Conservation (phyloP, 2,797 vertebrate species). For the Halcyon badia region DNA sequence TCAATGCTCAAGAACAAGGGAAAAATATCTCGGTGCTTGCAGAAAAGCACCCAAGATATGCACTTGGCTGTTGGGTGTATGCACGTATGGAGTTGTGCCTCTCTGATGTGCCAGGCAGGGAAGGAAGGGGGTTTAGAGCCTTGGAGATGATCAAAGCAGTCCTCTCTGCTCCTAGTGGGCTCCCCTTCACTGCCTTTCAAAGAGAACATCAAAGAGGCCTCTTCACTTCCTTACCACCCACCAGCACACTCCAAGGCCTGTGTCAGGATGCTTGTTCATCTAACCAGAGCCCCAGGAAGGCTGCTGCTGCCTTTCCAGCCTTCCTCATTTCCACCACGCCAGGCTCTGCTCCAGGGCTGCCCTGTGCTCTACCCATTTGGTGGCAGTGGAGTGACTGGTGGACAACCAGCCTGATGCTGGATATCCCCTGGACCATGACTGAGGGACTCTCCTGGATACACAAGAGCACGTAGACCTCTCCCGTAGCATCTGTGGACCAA, state of each 20-base stretch:
- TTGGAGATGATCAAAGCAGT: conserved; percentile 4
- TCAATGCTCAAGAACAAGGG: neutral
- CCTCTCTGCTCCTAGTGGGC: neutral
- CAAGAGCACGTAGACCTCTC: neutral
- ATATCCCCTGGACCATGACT: neutral
- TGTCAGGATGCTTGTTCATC: neutral
- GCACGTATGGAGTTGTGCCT: accelerated
- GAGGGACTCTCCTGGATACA: neutral
- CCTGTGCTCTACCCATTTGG: neutral
- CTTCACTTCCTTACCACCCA: neutral
- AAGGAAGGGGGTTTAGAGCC: neutral
- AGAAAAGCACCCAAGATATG: neutral
- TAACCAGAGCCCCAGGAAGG: neutral
- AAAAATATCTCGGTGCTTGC: neutral
- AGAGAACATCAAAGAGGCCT: neutral
- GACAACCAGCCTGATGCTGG: neutral
- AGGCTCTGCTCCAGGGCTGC: accelerated
- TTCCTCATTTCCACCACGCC: neutral
- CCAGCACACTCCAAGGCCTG: neutral
- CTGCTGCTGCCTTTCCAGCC: neutral
- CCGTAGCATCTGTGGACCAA: neutral
- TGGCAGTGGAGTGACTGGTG: neutral
- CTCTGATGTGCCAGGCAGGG: neutral
- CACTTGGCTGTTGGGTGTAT: neutral
- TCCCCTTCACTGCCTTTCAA: neutral